Evolutionary conservation across 2,113 vertebrate species (phyloP), one percentile per base, ranked within the genome.

Genomic region (Seriola rivoliana): DNA sequence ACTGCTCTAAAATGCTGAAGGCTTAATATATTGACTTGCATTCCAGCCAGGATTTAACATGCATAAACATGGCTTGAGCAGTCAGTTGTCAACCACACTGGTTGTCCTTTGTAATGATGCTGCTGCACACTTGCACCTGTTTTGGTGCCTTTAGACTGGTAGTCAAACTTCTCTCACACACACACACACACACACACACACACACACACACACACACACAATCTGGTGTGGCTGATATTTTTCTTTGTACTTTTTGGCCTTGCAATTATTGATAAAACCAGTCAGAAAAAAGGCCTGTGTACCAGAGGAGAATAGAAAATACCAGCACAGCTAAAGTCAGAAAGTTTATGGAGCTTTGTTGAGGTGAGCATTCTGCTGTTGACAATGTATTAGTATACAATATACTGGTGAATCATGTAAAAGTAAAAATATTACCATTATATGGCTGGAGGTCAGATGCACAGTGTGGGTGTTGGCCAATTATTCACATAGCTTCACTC

Each of bases 211-310:
- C n/a, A n/a, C 9, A 59, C 54, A 46, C 5, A 57, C 60, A 5
- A 23, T 57, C 32, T 63, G 17, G 16, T 38, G 48, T 63, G 67
- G 48, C 19, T 69, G 58, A 44, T 50, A 21, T 65, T 67, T 36
- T 40, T 85, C 58, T 68, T 52, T 42, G 63, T 69, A 64, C 19
- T 72, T 79, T 81, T 76, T 78, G 40, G 66, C 63, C 66, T 90
- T 75, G 82, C 58, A 83, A 54, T 80, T 75, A 85, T 63, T 89
- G 76, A 88, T 87, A 50, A 85, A 69, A 59, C n/a, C 12, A 72
- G 23, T 4, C 38, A 23, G n/a, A 58, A 71, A 57, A 62, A 71
- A 66, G 5, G 19, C 14, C 29, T 29, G 58, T 36, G 59, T 14
- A 82, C 23, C 23, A 77, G 42, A 77, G 32, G 69, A 75, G 40